phyloP scores from a whole-genome alignment of 1,140 invertebrate genomes.

The Heliconius congener region DNA sequence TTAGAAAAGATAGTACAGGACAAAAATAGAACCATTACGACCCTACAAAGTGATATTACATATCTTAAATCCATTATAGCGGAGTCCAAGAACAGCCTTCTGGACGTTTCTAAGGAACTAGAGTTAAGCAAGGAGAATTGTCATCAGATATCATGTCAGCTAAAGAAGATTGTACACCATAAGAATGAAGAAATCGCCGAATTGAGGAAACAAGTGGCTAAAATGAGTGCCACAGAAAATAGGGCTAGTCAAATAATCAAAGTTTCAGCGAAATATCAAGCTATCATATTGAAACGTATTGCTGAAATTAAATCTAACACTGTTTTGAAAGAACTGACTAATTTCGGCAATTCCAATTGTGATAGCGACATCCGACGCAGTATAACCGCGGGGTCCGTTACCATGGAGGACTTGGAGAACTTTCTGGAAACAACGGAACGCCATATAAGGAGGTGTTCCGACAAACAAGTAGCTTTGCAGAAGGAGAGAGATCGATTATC shows the following conservation, averaged over 20 bases:
- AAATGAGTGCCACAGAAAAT: slow-evolving; percentile 70
- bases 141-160: slow-evolving; percentile 64
- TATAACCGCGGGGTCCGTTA: slow-evolving; percentile 60
- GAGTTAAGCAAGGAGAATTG: slow-evolving; percentile 68
- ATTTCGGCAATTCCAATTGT: slow-evolving; percentile 62
- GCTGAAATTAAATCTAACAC: slow-evolving; percentile 72
- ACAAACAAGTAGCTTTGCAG: slow-evolving; percentile 64
- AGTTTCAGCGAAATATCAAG: slow-evolving; percentile 72
- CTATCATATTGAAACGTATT: slow-evolving; percentile 72
- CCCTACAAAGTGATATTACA: slow-evolving; percentile 66
- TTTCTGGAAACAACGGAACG: slow-evolving; percentile 73
- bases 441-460: slow-evolving; percentile 63
- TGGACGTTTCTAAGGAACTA: slow-evolving; percentile 65
- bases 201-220: slow-evolving; percentile 65
- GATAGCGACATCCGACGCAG: slow-evolving; percentile 62
- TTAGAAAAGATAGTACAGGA: slow-evolving; percentile 71
- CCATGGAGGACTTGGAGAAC: slow-evolving; percentile 74
- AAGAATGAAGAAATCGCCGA: slow-evolving; percentile 76
- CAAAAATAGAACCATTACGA: slow-evolving; percentile 66
- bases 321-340: slow-evolving; percentile 70
- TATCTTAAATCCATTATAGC: slow-evolving; percentile 65
- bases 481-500: slow-evolving; percentile 67
- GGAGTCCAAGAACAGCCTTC: slow-evolving; percentile 67
- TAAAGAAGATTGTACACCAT: slow-evolving; percentile 72
- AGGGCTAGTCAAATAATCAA: slow-evolving; percentile 72